phyloP scores from a whole-genome alignment of 2,113 vertebrate species.

The Pimephales promelas region DNA sequence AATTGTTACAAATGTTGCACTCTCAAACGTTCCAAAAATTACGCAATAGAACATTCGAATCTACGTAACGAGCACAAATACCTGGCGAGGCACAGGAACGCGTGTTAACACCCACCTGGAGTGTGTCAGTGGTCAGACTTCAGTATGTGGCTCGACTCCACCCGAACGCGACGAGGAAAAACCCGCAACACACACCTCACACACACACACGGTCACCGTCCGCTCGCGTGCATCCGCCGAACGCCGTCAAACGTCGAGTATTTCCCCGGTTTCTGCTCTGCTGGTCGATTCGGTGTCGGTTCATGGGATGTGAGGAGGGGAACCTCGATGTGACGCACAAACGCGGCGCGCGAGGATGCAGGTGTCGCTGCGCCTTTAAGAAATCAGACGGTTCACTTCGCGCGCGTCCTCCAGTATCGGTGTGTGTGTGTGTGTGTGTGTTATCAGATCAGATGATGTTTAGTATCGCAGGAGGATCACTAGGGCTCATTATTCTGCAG shows the following conservation, averaged over 20 bases:
- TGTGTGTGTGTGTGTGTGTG: too few relatives aligned
- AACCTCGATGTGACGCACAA: constrained; percentile 72
- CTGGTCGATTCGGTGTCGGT: constrained; percentile 48
- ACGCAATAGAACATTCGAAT: neutral
- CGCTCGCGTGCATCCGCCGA: constrained; percentile 41
- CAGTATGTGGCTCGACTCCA: constrained; percentile 72
- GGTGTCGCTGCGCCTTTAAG: constrained; percentile 51
- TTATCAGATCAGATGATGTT: neutral
- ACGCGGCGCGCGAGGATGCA: constrained; percentile 52
- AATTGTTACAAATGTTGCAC: neutral
- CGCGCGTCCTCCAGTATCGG: too few relatives aligned
- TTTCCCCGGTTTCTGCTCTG: constrained; percentile 35
- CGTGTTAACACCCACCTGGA: constrained; percentile 69
- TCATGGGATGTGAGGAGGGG: constrained; percentile 71
- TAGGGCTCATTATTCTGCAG: neutral
- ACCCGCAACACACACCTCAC: constrained; percentile 64
- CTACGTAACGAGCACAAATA: neutral
- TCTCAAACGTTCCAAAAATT: neutral
- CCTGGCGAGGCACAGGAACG: neutral
- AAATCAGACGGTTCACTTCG: neutral
- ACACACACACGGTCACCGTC: neutral
- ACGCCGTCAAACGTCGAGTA: constrained; percentile 50
- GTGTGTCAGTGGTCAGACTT: constrained; percentile 67
- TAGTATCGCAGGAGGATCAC: neutral
- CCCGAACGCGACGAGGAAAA: constrained; percentile 70